phyloP scores from a whole-genome alignment of 53 echinoderm and acorn worm genomes.

The Astropecten irregularis region DNA sequence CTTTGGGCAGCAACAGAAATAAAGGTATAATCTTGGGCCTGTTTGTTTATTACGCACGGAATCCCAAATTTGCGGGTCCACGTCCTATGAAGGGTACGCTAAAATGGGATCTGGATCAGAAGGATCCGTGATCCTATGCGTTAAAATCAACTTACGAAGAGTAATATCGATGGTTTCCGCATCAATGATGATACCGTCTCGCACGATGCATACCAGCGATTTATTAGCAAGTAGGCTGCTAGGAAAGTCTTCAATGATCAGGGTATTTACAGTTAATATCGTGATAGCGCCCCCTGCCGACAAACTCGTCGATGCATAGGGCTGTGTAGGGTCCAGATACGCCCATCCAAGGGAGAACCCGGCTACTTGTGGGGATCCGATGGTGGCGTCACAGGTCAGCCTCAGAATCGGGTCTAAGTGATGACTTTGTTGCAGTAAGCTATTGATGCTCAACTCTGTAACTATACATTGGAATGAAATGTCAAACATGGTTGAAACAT shows the following conservation, averaged over 20 bases:
- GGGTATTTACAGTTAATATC: not conserved
- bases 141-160: not conserved
- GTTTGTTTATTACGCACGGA: too few relatives aligned
- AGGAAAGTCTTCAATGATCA: conserved; percentile 9
- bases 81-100: too few relatives aligned
- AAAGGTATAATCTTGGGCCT: too few relatives aligned
- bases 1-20: too few relatives aligned
- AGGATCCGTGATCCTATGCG: too few relatives aligned
- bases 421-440: not conserved
- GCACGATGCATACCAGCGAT: conserved; percentile 22
- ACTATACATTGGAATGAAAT: too few relatives aligned
- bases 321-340: not conserved
- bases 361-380: not conserved
- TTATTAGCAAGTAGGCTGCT: not conserved
- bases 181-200: conserved; percentile 7
- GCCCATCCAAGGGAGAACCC: not conserved
- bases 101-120: too few relatives aligned
- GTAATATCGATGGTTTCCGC: not conserved
- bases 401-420: conserved; percentile 19
- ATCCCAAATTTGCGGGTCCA: too few relatives aligned
- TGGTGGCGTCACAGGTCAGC: conserved; percentile 20
- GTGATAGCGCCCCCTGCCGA: not conserved
- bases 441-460: not conserved
- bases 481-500: too few relatives aligned
- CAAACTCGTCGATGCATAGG: not conserved